A percentile compares a stretch with the other conserved stretches of the same genome.
These are phyloP conservation scores for Erpobdella octoculata DNA, from an alignment of 2,888 invertebrate species.

Conservation along the genomic window DNA sequence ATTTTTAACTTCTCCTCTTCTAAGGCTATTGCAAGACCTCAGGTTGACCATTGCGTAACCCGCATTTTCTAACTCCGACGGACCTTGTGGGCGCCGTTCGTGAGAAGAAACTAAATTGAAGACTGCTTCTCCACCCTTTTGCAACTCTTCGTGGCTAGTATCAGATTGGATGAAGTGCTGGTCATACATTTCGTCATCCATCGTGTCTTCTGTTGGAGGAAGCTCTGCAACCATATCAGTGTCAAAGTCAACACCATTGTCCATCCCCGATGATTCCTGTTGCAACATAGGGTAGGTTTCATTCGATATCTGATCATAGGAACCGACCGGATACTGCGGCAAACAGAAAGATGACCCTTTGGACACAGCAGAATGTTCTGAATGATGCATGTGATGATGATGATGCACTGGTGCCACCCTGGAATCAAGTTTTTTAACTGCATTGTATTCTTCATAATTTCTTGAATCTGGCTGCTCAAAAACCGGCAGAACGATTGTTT, in stretches of 20 bases:
- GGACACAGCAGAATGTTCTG: conserved; percentile 5
- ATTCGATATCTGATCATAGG: not conserved
- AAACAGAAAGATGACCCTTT: not conserved
- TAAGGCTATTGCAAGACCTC: conserved; percentile 10
- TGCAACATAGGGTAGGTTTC: not conserved
- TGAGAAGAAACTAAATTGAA: not conserved
- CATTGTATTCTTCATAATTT: not conserved
- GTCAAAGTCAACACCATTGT: conserved; percentile 21
- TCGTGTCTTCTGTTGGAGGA: conserved; percentile 13
- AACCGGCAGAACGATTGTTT: not conserved
- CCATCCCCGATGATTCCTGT: not conserved
- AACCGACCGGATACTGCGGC: not conserved
- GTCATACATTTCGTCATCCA: conserved; percentile 25
- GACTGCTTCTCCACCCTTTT: conserved; percentile 1
- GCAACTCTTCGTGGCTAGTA: not conserved
- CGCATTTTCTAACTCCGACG: not conserved
- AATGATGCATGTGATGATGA: conserved; percentile 10
- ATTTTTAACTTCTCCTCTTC: not conserved
- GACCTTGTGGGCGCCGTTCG: not conserved
- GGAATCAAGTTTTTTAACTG: not conserved
- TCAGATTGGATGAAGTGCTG: conserved; percentile 4
- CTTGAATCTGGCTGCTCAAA: not conserved
- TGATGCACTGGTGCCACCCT: not conserved
- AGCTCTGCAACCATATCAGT: conserved; percentile 25
- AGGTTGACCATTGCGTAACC: not conserved